phyloP scores from a whole-genome alignment of 1,140 invertebrate genomes.

The Drosophila repletoides region DNA sequence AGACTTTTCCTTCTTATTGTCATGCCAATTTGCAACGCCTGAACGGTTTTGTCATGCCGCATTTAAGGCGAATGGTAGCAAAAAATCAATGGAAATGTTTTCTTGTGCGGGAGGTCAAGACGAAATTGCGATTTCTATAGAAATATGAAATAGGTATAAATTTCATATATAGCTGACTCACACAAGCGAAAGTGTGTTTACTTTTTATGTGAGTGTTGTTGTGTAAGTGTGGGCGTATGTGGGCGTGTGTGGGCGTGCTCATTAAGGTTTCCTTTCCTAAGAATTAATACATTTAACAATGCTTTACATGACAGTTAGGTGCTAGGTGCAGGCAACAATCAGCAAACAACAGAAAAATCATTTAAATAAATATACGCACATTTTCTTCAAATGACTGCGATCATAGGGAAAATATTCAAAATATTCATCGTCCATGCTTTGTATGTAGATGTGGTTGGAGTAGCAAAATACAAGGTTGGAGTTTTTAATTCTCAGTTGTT shows the following conservation, averaged over 20 bases:
- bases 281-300: constrained; percentile 45
- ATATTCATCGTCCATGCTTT: constrained; percentile 70
- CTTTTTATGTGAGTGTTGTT: constrained; percentile 18
- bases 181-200: constrained; percentile 31
- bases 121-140: constrained; percentile 50
- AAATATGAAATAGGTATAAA: constrained; percentile 30
- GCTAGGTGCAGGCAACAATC: constrained; percentile 52
- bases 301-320: constrained; percentile 41
- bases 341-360: constrained; percentile 22
- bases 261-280: constrained; percentile 46
- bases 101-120: constrained; percentile 13
- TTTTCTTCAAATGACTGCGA: constrained; percentile 74
- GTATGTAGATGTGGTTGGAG: neutral
- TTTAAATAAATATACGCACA: constrained; percentile 57
- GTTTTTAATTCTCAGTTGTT: constrained; percentile 24
- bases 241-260: constrained; percentile 32
- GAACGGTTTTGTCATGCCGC: constrained; percentile 6
- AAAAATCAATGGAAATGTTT: constrained; percentile 13
- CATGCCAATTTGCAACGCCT: too few species aligned
- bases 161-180: constrained; percentile 19
- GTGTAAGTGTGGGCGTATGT: constrained; percentile 24
- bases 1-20: too few species aligned
- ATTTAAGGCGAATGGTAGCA: neutral
- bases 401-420: constrained; percentile 76
- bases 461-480: neutral